A percentile compares a stretch with the other conserved stretches of the same genome.
phyloP scores from a whole-genome alignment of 2,888 invertebrate genomes.

The Heliothis peltigera region DNA sequence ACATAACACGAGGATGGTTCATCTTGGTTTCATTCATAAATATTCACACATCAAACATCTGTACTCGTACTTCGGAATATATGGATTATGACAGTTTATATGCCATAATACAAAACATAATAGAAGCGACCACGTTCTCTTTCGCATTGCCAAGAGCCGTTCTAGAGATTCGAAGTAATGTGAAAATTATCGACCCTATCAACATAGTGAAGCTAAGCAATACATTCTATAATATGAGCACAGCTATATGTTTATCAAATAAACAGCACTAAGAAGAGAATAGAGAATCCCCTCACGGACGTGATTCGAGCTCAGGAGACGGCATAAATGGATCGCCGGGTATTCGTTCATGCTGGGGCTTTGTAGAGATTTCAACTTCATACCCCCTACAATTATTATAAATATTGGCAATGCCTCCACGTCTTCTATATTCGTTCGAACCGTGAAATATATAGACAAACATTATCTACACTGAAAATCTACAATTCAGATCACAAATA shows the following conservation, averaged over 20 bases:
- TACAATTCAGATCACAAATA: conserved; percentile 63
- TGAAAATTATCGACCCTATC: conserved; percentile 35
- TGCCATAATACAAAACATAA: not conserved
- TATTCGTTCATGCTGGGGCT: conserved; percentile 60
- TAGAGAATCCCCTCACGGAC: conserved; percentile 69
- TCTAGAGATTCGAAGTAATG: conserved; percentile 20
- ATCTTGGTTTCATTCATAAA: no score
- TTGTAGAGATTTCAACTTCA: conserved; percentile 63
- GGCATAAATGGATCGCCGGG: conserved; percentile 72
- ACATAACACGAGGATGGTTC: not conserved
- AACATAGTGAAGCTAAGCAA: conserved; percentile 36
- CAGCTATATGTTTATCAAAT: conserved; percentile 62
- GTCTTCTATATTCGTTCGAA: conserved; percentile 37
- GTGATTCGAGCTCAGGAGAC: conserved; percentile 74
- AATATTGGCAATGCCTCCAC: conserved; percentile 50
- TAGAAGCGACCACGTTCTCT: not conserved
- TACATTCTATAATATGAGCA: conserved; percentile 40
- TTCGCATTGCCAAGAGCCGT: not conserved
- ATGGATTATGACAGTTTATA: not conserved
- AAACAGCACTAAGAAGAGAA: conserved; percentile 64
- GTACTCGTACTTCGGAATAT: not conserved
- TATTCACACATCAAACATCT: not conserved
- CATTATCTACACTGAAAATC: conserved; percentile 60
- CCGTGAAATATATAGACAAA: conserved; percentile 53
- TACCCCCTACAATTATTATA: conserved; percentile 60